Percentiles rank a stretch among this genome's conserved stretches.
Evolutionary conservation across 2,797 vertebrate genomes (phyloP).

Genomic region (Enteromius treurensis): DNA sequence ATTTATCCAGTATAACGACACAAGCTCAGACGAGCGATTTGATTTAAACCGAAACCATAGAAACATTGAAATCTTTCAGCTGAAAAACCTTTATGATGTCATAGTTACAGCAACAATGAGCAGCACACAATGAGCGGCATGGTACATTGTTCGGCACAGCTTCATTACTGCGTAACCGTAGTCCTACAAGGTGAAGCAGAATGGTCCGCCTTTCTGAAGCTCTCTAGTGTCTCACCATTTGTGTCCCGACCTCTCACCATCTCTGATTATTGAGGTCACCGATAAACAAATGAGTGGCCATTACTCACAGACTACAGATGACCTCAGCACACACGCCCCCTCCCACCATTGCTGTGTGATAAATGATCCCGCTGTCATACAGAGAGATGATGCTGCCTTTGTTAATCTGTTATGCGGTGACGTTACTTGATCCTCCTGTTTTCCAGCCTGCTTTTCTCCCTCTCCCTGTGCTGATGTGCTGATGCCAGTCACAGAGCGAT

Average conservation of each 20-base stretch:
- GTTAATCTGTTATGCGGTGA: constrained; percentile 57
- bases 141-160: constrained; percentile 31
- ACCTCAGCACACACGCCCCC: constrained; percentile 52
- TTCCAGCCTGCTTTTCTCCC: constrained; percentile 16
- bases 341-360: constrained; percentile 51
- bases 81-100: constrained; percentile 38
- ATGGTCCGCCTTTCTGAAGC: constrained; percentile 26
- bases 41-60: constrained; percentile 24
- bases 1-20: not conserved
- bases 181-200: constrained; percentile 19
- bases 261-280: constrained; percentile 51
- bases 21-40: not conserved
- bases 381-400: constrained; percentile 54
- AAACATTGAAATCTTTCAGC: constrained; percentile 21
- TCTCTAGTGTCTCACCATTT: constrained; percentile 42
- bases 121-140: constrained; percentile 8
- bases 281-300: constrained; percentile 54
- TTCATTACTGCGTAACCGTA: constrained; percentile 41
- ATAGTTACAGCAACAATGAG: constrained; percentile 43
- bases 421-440: constrained; percentile 51
- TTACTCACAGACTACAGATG: constrained; percentile 57
- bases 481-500: constrained; percentile 77
- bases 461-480: constrained; percentile 61
- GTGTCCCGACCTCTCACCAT: constrained; percentile 52
- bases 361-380: constrained; percentile 56